Evolutionary conservation across 2,113 vertebrate species (phyloP).

Genomic region (Carettochelys insculpta): DNA sequence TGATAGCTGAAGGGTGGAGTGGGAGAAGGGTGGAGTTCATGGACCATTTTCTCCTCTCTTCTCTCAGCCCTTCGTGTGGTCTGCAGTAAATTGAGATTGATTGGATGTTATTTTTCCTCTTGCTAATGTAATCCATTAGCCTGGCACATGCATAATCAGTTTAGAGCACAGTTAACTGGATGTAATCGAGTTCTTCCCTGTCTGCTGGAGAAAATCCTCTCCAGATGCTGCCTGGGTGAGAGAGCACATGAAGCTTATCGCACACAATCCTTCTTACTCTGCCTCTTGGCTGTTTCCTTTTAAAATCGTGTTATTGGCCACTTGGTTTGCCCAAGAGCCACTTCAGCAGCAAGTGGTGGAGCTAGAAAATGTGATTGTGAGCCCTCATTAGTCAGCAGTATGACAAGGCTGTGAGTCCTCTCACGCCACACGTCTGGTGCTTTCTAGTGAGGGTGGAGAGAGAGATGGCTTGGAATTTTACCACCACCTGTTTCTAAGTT

Average conservation of each 20-base stretch:
- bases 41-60: conserved; percentile 85
- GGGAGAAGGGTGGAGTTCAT: conserved; percentile 69
- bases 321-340: conserved; percentile 15
- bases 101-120: conserved; percentile 99
- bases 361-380: conserved; percentile 32
- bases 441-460: background rate
- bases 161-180: conserved; percentile 99
- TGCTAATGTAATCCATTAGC: conserved; percentile 99
- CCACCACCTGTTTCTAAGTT: conserved; percentile 27
- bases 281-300: conserved; percentile 45
- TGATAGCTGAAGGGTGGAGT: conserved; percentile 25
- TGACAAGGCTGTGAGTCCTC: background rate
- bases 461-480: conserved; percentile 14
- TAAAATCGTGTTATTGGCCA: conserved; percentile 20
- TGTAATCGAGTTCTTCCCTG: conserved; percentile 99
- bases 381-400: fast-evolving
- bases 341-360: conserved; percentile 23
- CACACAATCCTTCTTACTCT: conserved; percentile 58
- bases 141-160: conserved; percentile 99
- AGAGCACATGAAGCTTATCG: conserved; percentile 63
- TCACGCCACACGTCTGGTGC: background rate
- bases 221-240: conserved; percentile 88
- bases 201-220: conserved; percentile 98
- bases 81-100: conserved; percentile 98
- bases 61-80: conserved; percentile 91